Percentiles rank a stretch among this genome's conserved stretches.
phyloP scores from a whole-genome alignment of 2,113 vertebrate genomes.

The Psittacula cyanocephala region DNA sequence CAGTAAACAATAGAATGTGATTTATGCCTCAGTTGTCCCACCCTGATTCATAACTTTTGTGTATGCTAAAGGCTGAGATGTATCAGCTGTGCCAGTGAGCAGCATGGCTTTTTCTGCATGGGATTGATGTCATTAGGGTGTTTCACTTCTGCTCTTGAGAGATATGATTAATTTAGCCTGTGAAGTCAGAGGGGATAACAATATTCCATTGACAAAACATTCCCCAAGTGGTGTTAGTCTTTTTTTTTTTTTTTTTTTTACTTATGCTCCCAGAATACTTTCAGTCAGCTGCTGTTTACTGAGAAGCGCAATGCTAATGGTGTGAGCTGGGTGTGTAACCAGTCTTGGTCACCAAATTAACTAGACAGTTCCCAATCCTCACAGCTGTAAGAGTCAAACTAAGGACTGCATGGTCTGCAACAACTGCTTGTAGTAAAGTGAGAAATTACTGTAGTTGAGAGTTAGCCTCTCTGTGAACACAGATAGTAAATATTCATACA shows the following conservation, averaged over 20 bases:
- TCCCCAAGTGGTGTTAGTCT: background rate
- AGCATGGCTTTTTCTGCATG: background rate
- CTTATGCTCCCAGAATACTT: background rate
- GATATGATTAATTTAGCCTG: background rate
- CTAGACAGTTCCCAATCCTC: background rate
- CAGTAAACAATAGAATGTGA: background rate
- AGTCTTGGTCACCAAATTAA: background rate
- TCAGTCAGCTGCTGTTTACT: background rate
- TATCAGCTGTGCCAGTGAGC: background rate
- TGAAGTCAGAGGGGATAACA: constrained; percentile 39
- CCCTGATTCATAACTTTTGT: background rate
- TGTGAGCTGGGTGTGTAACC: background rate
- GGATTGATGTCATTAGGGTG: constrained; percentile 28
- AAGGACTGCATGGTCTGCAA: background rate
- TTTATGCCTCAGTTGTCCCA: background rate
- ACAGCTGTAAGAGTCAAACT: background rate
- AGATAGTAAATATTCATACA: background rate
- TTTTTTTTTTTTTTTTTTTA: background rate
- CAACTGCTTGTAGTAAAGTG: background rate
- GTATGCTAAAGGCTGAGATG: background rate
- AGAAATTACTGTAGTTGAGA: background rate
- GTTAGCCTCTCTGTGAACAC: background rate
- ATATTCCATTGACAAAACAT: constrained; percentile 10
- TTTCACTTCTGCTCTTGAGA: constrained; percentile 38
- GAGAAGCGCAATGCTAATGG: background rate